Base-by-base conservation (phyloP, 2,113 vertebrate species). In the Neodontobutis hainanensis region DNA sequence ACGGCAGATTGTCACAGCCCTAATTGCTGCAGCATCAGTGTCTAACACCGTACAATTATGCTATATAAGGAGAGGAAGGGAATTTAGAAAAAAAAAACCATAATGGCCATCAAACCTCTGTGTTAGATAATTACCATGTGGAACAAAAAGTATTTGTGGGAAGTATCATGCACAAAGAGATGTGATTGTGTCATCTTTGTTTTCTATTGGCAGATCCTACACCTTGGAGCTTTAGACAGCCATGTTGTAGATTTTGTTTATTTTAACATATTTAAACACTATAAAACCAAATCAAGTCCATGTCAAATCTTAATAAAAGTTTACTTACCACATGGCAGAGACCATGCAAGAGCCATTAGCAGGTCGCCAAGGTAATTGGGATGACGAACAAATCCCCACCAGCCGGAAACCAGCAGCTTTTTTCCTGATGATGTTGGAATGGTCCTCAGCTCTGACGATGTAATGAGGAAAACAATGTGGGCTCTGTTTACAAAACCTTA, bases 331-430 rank as follows among this genome's bases (percentile, higher is more conserved):
- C 95, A 97, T 1, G 95, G 95, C 70, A 97, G 84, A 5, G 95
- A 95, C 95, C 95, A 97, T 0, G 95, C 94, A 51, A 96, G 83
- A n/a, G 95, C 95, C 95, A 97, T 97, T 65, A 95, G 90, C 61
- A 96, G 87, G 77, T 97, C 95, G 11, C 95, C 95, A 0, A 96
- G 88, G 82, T 96, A 96, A 86, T 97, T 96, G 52, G 95, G 95
- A 60, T 96, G 95, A 35, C 95, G 94, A 63, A 97, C 94, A 34
- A 95, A 82, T 16, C 95, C 95, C 95, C 95, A 97, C 95, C 95
- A 97, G 34, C 95, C 95, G 0, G 95, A 95, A 70, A 96, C 95
- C 56, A 97, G 88, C 69, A 96, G 90, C 10, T 90, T 87, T 50
- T 94, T 93, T 45, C 95, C 95, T 0, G 95, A 95, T 68, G 95